These are phyloP conservation scores for Simalia tracyae DNA, from an alignment of 2,797 vertebrate species.

Conservation along the genomic window DNA sequence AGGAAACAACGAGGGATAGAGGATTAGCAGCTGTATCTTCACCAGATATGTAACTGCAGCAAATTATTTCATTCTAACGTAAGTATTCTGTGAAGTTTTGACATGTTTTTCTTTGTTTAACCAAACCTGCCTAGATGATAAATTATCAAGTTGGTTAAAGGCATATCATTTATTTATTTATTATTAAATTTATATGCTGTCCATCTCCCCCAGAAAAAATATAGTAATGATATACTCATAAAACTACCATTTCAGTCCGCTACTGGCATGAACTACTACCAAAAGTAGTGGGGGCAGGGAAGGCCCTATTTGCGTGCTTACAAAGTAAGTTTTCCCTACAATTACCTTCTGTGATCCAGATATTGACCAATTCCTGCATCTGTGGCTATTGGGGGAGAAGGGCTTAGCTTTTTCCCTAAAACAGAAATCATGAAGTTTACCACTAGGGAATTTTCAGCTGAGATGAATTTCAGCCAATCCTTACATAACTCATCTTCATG, in stretches of 20 bases:
- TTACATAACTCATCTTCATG: neutral
- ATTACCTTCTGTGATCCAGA: slow-evolving; percentile 10
- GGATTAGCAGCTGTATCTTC: neutral
- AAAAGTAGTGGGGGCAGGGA: neutral
- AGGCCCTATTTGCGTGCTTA: neutral
- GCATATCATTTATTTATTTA: neutral
- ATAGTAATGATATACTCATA: neutral
- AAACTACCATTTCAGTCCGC: neutral
- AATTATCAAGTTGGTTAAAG: neutral
- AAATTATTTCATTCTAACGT: neutral
- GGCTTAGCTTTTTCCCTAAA: neutral
- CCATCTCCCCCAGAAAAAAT: neutral
- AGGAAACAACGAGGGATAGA: neutral
- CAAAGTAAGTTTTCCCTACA: slow-evolving; percentile 22
- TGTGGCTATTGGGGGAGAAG: neutral
- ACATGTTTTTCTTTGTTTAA: neutral
- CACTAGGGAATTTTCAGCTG: slow-evolving; percentile 2
- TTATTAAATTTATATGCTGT: too few relatives aligned
- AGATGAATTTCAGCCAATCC: slow-evolving; percentile 2
- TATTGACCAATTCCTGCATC: neutral
- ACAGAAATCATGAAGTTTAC: neutral
- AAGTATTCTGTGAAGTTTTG: neutral
- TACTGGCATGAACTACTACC: neutral
- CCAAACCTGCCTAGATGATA: neutral
- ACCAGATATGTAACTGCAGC: neutral